These are phyloP conservation scores for Struthio camelus DNA, from an alignment of 2,113 vertebrate species.

Conservation along the genomic window DNA sequence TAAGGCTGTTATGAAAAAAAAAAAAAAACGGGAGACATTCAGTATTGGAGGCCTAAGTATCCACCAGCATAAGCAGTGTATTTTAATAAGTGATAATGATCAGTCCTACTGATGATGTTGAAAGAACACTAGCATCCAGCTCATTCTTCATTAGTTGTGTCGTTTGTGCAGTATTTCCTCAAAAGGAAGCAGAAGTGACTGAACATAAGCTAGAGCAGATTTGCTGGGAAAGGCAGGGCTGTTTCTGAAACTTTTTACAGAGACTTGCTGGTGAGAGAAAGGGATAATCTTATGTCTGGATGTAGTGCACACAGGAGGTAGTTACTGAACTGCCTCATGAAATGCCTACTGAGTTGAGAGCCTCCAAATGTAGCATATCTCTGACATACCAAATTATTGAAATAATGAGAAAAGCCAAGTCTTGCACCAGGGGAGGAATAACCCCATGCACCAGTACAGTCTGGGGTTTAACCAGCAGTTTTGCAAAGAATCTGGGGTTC, in stretches of 20 bases:
- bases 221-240: neutral
- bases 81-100: neutral
- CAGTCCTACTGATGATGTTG: neutral
- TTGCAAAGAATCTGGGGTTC: neutral
- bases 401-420: neutral
- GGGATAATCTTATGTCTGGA: rapidly evolving
- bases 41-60: neutral
- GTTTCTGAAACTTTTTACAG: neutral
- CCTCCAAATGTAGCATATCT: neutral
- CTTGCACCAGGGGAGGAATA: neutral
- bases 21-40: neutral
- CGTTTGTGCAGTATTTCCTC: neutral
- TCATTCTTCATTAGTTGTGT: neutral
- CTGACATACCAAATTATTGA: neutral
- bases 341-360: neutral
- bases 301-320: neutral
- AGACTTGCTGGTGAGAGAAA: neutral
- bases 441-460: neutral
- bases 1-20: neutral
- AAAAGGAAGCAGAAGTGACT: neutral
- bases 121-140: neutral
- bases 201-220: neutral
- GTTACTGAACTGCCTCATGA: too few species aligned
- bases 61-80: neutral
- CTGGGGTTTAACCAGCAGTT: neutral